Conservation (phyloP, 2,113 vertebrate species). For the Pteruthius melanotis region DNA sequence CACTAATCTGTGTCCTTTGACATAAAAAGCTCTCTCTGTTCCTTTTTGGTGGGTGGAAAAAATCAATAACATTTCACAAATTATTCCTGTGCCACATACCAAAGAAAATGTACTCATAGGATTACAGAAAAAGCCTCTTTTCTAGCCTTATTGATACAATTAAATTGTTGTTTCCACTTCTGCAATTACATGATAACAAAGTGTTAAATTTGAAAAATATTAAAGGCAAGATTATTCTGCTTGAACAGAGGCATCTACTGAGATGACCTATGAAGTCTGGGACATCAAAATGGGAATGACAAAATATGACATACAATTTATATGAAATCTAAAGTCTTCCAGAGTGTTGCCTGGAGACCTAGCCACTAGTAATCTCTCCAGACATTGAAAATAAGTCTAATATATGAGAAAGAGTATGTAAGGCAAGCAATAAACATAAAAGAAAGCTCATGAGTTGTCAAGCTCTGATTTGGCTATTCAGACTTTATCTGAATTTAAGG, state of each 20-base stretch:
- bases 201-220: background rate
- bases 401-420: background rate
- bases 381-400: background rate
- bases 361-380: background rate
- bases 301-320: conserved; percentile 17
- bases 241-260: background rate
- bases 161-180: background rate
- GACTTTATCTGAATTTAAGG: background rate
- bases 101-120: background rate
- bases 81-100: background rate
- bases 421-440: conserved; percentile 20
- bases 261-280: conserved; percentile 2
- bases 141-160: background rate
- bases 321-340: background rate
- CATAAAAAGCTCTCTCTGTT: background rate
- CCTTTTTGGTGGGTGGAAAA: background rate
- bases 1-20: background rate
- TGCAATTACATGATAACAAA: background rate
- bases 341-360: conserved; percentile 1
- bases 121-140: background rate
- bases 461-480: background rate
- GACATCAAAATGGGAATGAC: conserved; percentile 7
- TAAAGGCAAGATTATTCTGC: background rate
- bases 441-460: background rate
- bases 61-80: background rate